Evolutionary conservation across 64 coral and sea anemone genomes (phyloP).

Genomic region (Montipora capricornis): DNA sequence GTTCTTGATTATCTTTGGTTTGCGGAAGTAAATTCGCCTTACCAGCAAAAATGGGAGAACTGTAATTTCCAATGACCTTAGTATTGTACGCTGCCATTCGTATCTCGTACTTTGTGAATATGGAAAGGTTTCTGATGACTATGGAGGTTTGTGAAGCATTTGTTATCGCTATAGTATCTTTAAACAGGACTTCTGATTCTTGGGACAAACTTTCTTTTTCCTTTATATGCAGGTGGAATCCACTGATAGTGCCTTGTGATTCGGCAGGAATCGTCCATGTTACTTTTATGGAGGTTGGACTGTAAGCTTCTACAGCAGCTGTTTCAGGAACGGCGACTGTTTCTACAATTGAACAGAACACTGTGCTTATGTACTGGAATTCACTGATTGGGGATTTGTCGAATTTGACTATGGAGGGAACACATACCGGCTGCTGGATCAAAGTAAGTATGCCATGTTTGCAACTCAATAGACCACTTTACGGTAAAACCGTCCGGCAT

Average conservation of each 20-base stretch:
- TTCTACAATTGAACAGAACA: not conserved
- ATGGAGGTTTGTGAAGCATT: not conserved
- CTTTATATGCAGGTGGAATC: conserved; percentile 3
- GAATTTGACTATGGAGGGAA: too few species aligned
- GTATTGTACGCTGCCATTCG: not conserved
- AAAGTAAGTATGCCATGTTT: too few species aligned
- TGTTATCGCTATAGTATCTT: not conserved
- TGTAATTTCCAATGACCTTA: not conserved
- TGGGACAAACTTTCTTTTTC: not conserved
- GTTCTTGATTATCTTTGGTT: too few species aligned
- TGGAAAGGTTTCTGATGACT: not conserved
- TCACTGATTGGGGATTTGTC: too few species aligned
- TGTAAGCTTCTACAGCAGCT: not conserved
- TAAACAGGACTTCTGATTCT: not conserved
- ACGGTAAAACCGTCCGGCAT: too few species aligned
- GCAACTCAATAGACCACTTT: too few species aligned
- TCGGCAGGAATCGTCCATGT: not conserved
- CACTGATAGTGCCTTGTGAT: not conserved
- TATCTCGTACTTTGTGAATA: not conserved
- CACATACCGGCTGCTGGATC: too few species aligned
- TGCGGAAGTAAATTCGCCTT: not conserved
- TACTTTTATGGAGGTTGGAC: conserved; percentile 1
- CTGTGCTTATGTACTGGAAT: not conserved
- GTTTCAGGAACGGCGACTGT: not conserved
- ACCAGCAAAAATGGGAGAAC: conserved; percentile 14